Evolutionary conservation across 1,140 invertebrate genomes (phyloP), one percentile per base, ranked within the genome.

Genomic region (Chymomyza costata): DNA sequence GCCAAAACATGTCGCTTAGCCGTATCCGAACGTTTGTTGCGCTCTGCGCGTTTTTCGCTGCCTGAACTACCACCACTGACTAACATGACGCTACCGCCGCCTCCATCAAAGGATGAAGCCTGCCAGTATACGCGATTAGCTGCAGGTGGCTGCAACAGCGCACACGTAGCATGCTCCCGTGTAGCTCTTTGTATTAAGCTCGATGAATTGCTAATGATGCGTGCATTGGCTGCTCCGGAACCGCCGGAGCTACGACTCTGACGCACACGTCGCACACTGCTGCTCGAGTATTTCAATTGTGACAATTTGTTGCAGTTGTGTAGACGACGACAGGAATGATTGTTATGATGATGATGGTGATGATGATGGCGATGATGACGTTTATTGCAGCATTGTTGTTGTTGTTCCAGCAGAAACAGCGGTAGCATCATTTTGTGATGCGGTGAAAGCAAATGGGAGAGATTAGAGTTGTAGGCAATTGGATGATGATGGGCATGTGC

Each of bases 1-100:
- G 90, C 86, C n/a, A 94, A 86, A 25, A 93, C 90, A 73, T 93
- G 93, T 11, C 93, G 86, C 17, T 91, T 89, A 7, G 91, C 91
- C 21, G 92, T 93, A 44, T 91, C 90, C 1, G 90, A 91, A 18
- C 88, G 78, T 35, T 81, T 85, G 8, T 86, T 86, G 25, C 85
- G 70, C 37, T 85, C 83, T 0, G 53, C 69, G 2, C 73, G 74
- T 31, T 81, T 80, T 19, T 80, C 73, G 1, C 52, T 50, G 14
- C 63, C 32, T 50, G 38, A 6, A 37, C 14, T 17, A 32, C 30
- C 60, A 2, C n/a, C n/a, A n/a, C n/a, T n/a, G n/a, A n/a, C n/a
- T n/a, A 85, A 5, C 88, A 64, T 87, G 87, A 1, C 89, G 55
- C 18, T 90, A 85, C 88, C 88, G 32, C 88, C 86, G 52, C 88